These are phyloP conservation scores for Neogobius melanostomus DNA, from an alignment of 2,113 vertebrate species.

Conservation along the genomic window DNA sequence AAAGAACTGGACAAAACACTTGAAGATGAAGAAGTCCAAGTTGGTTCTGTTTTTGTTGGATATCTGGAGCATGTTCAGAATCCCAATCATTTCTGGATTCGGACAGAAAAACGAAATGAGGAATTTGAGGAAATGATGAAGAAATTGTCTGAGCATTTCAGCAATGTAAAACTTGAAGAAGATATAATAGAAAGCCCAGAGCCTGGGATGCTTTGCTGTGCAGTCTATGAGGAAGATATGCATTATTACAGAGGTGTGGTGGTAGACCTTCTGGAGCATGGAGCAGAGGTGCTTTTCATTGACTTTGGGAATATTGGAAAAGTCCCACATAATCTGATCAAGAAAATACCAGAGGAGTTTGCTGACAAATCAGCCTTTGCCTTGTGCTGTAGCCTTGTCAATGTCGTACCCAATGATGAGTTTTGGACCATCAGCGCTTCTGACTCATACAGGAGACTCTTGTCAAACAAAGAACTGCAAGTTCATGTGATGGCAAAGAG, in stretches of 20 bases:
- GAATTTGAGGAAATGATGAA: slow-evolving; percentile 83
- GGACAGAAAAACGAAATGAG: slow-evolving; percentile 71
- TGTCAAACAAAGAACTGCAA: slow-evolving; percentile 76
- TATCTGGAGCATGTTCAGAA: slow-evolving; percentile 80
- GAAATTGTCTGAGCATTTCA: slow-evolving; percentile 75
- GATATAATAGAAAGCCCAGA: slow-evolving; percentile 79
- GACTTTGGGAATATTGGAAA: slow-evolving; percentile 91
- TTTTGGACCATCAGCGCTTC: slow-evolving; percentile 78
- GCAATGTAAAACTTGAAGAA: slow-evolving; percentile 71
- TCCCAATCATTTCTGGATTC: slow-evolving; percentile 88
- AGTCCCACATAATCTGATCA: slow-evolving; percentile 80
- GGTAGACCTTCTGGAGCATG: slow-evolving; percentile 64
- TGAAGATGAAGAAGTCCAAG: slow-evolving; percentile 70
- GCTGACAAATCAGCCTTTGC: slow-evolving; percentile 80
- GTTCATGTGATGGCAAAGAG: slow-evolving; percentile 74
- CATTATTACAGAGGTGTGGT: slow-evolving; percentile 85
- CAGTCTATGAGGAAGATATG: slow-evolving; percentile 82
- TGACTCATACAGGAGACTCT: slow-evolving; percentile 80
- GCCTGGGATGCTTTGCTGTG: slow-evolving; percentile 85
- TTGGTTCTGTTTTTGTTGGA: slow-evolving; percentile 70
- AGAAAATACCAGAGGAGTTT: slow-evolving; percentile 81
- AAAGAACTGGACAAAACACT: slow-evolving; percentile 36
- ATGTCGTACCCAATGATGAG: slow-evolving; percentile 75
- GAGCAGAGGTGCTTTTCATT: slow-evolving; percentile 82
- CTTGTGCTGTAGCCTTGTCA: slow-evolving; percentile 82